Base-by-base conservation (phyloP, 1,140 invertebrate genomes). In the Trichonephila clavata region DNA sequence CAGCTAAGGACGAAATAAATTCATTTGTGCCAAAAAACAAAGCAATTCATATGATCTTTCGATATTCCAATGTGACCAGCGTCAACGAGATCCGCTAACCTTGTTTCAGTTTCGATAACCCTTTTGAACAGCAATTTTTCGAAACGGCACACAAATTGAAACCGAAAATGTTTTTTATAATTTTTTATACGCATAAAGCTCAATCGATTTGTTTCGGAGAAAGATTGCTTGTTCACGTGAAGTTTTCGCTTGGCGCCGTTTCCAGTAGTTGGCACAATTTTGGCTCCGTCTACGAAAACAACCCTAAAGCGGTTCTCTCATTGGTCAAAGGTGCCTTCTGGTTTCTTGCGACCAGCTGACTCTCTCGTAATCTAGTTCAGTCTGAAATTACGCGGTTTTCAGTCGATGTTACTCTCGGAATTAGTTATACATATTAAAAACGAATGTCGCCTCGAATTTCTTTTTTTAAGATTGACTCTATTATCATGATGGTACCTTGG, bases 291-390 rank as follows among this genome's bases (percentile, higher is more conserved):
- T 27, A n/a, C 24, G 16, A 16, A 18, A 43, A 63, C 80, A 92
- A 92, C 71, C 90, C 90, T 84, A 92, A 83, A 92, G 90, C 90
- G n/a, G 14, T 63, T 20, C 80, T 39, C 90, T 92, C 80, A 92
- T 92, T 92, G 90, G 90, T 84, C 90, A 84, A 92, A 92, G 90
- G 27, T 92, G 90, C 90, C 90, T 92, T 92, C 90, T 92, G 90
- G 90, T 92, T 92, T 92, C 90, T 92, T 61, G 90, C 90, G 90
- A 92, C 90, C 90, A 92, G 90, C 90, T 92, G 90, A 92, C 90
- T 92, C 80, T 39, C 71, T 68, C 61, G 89, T 84, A 92, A 92
- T 92, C 90, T 92, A 92, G 90, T 92, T 92, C 90, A 84, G 80
- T 92, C 90, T 84, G 90, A 63, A 84, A 92, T 92, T 92, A 92